phyloP scores from a whole-genome alignment of 2,113 vertebrate genomes.

The Psilopsiagon aurifrons region DNA sequence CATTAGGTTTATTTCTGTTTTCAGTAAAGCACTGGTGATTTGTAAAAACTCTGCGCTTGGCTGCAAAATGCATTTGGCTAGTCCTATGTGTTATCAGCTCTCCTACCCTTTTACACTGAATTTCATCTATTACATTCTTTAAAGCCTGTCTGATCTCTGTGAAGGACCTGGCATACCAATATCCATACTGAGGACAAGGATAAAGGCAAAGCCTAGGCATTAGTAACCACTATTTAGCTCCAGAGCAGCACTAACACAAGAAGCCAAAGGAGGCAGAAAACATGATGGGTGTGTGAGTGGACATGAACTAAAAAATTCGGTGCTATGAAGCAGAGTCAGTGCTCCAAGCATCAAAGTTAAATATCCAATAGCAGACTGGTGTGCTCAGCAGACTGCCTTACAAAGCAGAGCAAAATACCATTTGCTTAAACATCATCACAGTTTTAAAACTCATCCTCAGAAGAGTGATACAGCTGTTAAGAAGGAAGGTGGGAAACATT shows the following conservation, averaged over 20 bases:
- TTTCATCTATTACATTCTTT: background rate
- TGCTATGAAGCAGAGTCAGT: background rate
- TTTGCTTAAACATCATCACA: background rate
- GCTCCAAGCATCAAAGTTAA: background rate
- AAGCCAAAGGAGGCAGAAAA: background rate
- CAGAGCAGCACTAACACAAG: background rate
- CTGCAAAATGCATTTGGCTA: background rate
- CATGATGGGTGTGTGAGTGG: background rate
- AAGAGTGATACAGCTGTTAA: background rate
- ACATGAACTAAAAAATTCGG: accelerated
- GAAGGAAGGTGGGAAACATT: background rate
- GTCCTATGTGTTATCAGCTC: background rate
- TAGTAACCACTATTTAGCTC: background rate
- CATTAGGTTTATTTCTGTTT: background rate
- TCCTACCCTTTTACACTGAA: background rate
- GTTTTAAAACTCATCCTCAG: background rate
- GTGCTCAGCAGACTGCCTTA: background rate
- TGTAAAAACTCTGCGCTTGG: background rate
- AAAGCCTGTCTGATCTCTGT: background rate
- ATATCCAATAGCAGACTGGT: background rate
- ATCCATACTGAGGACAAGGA: background rate
- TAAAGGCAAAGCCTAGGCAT: background rate
- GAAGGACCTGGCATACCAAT: background rate
- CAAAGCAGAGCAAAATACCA: background rate
- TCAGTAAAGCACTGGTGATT: background rate